Conservation (phyloP, 2,797 vertebrate genomes). For the Graptemys geographica region DNA sequence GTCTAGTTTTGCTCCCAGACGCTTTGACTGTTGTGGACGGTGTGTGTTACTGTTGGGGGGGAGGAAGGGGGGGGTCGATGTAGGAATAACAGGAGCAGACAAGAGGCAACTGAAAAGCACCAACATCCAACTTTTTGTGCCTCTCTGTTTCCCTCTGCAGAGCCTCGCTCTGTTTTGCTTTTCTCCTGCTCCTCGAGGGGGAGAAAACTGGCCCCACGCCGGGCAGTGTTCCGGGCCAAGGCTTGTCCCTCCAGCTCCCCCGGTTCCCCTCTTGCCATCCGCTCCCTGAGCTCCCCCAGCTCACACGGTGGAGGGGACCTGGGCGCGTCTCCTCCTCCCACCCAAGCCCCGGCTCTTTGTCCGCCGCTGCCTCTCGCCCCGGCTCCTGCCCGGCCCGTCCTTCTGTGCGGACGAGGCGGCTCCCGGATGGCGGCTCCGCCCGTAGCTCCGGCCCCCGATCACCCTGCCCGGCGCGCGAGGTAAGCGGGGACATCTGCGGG, state of each 20-base stretch:
- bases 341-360: neutral
- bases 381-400: neutral
- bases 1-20: neutral
- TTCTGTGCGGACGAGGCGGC: neutral
- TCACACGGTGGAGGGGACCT: neutral
- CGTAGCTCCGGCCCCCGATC: slow-evolving; percentile 24
- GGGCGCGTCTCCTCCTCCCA: neutral
- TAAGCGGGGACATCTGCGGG: neutral
- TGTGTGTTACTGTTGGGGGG: neutral
- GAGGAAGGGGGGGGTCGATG: neutral
- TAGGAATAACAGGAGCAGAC: neutral
- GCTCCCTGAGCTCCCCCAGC: neutral
- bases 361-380: neutral
- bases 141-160: no score
- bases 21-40: neutral
- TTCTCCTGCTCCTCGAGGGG: neutral
- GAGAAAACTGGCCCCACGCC: no score
- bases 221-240: no score
- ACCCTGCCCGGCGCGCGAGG: neutral
- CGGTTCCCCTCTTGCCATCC: neutral
- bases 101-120: neutral
- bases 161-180: neutral
- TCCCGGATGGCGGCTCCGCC: slow-evolving; percentile 60
- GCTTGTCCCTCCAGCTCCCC: neutral
- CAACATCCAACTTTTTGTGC: neutral